Percentiles rank a stretch among this genome's conserved stretches.
phyloP scores from a whole-genome alignment of 2,113 vertebrate genomes.

The Prietella phreatophila region DNA sequence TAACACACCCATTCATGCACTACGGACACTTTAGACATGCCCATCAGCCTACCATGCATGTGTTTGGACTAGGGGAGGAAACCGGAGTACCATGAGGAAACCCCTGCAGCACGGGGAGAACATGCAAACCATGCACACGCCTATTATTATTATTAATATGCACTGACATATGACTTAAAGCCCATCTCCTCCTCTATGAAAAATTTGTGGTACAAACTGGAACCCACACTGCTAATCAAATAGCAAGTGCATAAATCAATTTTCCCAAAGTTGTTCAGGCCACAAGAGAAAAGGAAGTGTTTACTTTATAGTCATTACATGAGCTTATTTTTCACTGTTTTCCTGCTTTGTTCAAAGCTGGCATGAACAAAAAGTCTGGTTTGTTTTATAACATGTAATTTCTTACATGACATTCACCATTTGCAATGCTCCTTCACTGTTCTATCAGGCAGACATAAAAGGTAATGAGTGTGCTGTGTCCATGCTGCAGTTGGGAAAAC shows the following conservation, averaged over 20 bases:
- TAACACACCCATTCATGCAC: too few species aligned
- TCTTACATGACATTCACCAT: conserved; percentile 51
- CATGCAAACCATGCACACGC: too few species aligned
- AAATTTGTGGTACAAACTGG: neutral
- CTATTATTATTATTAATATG: neutral
- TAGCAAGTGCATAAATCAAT: conserved; percentile 13
- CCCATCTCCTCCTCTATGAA: neutral
- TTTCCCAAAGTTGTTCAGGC: conserved; percentile 13
- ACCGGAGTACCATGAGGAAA: too few species aligned
- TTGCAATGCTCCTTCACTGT: conserved; percentile 38
- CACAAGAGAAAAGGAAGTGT: conserved; percentile 47
- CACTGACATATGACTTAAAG: neutral
- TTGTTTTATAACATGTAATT: conserved; percentile 46
- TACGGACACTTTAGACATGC: too few species aligned
- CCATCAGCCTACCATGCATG: too few species aligned
- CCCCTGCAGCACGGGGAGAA: too few species aligned
- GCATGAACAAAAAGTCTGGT: conserved; percentile 42
- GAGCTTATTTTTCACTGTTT: conserved; percentile 32
- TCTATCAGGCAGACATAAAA: conserved; percentile 53
- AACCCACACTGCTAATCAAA: neutral
- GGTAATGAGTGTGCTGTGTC: conserved; percentile 50
- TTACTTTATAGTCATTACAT: conserved; percentile 43
- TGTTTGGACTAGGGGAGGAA: too few species aligned
- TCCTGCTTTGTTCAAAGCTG: conserved; percentile 14
- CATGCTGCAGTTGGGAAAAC: conserved; percentile 25